Percentiles rank a stretch among this genome's conserved stretches.
These are phyloP conservation scores for Dromiciops gliroides DNA, from an alignment of 2,113 vertebrate species.

Conservation along the genomic window DNA sequence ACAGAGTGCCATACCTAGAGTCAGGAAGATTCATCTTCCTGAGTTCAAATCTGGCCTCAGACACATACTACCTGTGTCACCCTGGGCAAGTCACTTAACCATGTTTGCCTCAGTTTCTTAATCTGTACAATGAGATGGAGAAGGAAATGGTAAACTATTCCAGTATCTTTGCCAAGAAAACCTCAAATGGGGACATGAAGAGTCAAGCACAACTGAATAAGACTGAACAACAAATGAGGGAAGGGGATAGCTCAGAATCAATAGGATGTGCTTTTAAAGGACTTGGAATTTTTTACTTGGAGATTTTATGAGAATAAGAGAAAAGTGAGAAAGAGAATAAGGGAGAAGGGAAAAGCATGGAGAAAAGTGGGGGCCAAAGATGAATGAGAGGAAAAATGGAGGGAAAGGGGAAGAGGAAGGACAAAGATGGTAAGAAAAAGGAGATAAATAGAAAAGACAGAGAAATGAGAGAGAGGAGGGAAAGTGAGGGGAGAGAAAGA, in stretches of 20 bases:
- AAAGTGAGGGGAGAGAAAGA: too few species aligned
- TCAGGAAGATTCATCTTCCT: not conserved
- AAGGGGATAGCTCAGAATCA: not conserved
- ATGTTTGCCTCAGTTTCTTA: not conserved
- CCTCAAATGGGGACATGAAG: not conserved
- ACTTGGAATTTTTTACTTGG: not conserved
- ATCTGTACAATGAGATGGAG: not conserved
- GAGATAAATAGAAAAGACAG: not conserved
- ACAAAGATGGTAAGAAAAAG: too few species aligned
- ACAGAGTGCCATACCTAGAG: too few species aligned
- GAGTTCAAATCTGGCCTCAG: not conserved
- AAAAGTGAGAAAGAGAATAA: not conserved
- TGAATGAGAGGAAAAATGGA: too few species aligned
- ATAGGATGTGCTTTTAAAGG: not conserved
- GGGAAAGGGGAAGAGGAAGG: too few species aligned
- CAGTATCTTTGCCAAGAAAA: not conserved
- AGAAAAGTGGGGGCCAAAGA: too few species aligned
- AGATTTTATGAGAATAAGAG: not conserved
- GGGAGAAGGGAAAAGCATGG: too few species aligned
- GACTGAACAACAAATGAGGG: not conserved
- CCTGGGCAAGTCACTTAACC: not conserved
- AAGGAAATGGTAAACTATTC: not conserved
- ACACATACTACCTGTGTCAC: not conserved
- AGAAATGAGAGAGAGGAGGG: not conserved
- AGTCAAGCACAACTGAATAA: not conserved